A percentile compares a stretch with the other conserved stretches of the same genome.
Evolutionary conservation across 2,113 vertebrate genomes (phyloP).

Genomic region (Acrocephalus arundinaceus): DNA sequence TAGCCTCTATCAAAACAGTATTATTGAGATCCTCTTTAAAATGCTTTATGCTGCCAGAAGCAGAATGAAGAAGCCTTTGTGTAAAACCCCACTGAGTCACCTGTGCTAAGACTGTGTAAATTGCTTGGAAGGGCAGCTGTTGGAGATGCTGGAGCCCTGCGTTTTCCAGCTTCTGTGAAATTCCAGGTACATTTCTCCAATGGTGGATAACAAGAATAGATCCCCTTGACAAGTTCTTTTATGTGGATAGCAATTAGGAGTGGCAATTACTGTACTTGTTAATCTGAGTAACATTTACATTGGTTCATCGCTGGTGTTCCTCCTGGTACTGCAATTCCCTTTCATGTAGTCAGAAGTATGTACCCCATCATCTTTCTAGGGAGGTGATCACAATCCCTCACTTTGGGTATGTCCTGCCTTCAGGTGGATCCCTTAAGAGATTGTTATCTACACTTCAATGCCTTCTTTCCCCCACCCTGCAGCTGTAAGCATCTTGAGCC

Average conservation of each 20-base stretch:
- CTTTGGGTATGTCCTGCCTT: background rate
- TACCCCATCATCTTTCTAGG: background rate
- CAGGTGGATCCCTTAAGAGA: background rate
- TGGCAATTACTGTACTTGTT: background rate
- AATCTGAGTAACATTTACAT: background rate
- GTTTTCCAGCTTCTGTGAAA: background rate
- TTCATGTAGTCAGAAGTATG: background rate
- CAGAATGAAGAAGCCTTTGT: slow-evolving; percentile 23
- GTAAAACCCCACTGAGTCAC: background rate
- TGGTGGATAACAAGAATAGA: background rate
- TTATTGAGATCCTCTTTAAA: background rate
- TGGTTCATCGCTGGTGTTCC: background rate
- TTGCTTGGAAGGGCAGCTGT: background rate
- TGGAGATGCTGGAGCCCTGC: background rate
- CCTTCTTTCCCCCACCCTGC: background rate
- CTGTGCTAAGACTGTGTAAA: background rate
- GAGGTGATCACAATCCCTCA: background rate
- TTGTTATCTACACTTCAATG: background rate
- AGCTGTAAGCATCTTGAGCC: background rate
- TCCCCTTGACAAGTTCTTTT: background rate
- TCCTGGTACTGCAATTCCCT: background rate
- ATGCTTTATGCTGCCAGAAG: background rate
- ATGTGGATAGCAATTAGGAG: background rate
- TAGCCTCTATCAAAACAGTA: background rate
- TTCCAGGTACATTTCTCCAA: background rate